Evolutionary conservation across 2,888 invertebrate species (phyloP).

Genomic region (Ferrisia virgata): DNA sequence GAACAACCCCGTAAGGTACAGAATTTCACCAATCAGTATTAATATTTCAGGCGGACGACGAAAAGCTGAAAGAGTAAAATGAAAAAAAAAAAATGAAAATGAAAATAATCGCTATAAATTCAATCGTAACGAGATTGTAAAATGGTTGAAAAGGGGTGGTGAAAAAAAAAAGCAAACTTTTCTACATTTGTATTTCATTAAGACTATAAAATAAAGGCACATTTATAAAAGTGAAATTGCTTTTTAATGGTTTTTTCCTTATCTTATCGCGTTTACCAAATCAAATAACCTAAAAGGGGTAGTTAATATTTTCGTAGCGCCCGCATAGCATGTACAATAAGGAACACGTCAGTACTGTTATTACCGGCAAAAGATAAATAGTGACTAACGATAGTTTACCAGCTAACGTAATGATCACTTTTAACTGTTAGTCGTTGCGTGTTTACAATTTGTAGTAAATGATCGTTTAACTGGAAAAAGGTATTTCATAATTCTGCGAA

Average conservation of each 20-base stretch:
- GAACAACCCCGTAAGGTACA: too few relatives aligned
- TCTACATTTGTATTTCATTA: conserved; percentile 23
- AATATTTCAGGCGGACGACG: background rate
- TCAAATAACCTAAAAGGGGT: conserved; percentile 41
- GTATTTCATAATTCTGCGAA: conserved; percentile 35
- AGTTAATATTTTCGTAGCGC: conserved; percentile 33
- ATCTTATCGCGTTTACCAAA: conserved; percentile 36
- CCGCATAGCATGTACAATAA: background rate
- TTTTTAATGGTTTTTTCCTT: conserved; percentile 39
- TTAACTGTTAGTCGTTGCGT: conserved; percentile 31
- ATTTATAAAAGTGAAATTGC: conserved; percentile 43
- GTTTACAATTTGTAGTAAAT: conserved; percentile 37
- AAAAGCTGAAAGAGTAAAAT: background rate
- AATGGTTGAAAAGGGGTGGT: background rate
- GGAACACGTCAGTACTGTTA: conserved; percentile 20
- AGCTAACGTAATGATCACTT: conserved; percentile 38
- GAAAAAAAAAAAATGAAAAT: background rate
- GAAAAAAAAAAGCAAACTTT: conserved; percentile 17
- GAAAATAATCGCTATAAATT: conserved; percentile 13
- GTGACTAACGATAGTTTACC: conserved; percentile 39
- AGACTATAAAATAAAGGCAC: conserved; percentile 28
- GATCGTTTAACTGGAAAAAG: conserved; percentile 41
- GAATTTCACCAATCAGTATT: background rate
- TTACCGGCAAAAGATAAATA: conserved; percentile 37
- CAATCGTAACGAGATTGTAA: conserved; percentile 30